Conservation (phyloP, 2,888 invertebrate species). For the Kuschelorhynchus macadamiae region DNA sequence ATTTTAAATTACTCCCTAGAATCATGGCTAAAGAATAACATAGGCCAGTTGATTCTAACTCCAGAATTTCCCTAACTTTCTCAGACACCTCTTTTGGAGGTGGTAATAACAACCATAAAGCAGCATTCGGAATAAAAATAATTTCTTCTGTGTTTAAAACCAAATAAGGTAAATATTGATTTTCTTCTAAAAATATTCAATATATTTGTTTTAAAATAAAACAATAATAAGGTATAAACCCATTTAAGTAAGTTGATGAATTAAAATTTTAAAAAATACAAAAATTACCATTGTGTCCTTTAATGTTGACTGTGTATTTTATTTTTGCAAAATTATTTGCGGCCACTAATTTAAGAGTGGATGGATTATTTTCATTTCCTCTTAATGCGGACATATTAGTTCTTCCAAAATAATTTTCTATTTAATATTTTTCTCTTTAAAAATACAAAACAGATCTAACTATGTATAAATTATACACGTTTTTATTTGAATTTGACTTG, state of each 20-base stretch:
- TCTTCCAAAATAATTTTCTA: neutral
- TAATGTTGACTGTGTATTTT: conserved; percentile 72
- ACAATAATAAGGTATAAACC: too few species aligned
- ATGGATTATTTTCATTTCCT: conserved; percentile 81
- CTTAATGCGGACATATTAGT: conserved; percentile 28
- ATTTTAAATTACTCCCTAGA: conserved; percentile 69
- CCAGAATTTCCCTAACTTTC: conserved; percentile 73
- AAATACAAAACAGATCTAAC: too few species aligned
- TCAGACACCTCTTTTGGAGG: conserved; percentile 64
- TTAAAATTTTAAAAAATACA: neutral
- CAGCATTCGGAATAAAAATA: conserved; percentile 82
- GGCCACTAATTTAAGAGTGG: conserved; percentile 80
- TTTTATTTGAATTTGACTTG: too few species aligned
- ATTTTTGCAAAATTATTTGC: conserved; percentile 77
- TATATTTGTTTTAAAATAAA: conserved; percentile 51
- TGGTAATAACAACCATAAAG: conserved; percentile 77
- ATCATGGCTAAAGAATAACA: conserved; percentile 73
- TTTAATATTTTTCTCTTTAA: neutral
- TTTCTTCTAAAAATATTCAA: conserved; percentile 72
- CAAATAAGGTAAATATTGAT: conserved; percentile 77
- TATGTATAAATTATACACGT: too few species aligned
- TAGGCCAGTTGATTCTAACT: conserved; percentile 77
- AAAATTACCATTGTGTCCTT: conserved; percentile 69
- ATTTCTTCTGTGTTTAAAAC: conserved; percentile 75
- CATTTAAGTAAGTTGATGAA: too few species aligned